Evolutionary conservation across 2,797 vertebrate species (phyloP), one percentile per base, ranked within the genome.

Genomic region (Sebastes ruberrimus): DNA sequence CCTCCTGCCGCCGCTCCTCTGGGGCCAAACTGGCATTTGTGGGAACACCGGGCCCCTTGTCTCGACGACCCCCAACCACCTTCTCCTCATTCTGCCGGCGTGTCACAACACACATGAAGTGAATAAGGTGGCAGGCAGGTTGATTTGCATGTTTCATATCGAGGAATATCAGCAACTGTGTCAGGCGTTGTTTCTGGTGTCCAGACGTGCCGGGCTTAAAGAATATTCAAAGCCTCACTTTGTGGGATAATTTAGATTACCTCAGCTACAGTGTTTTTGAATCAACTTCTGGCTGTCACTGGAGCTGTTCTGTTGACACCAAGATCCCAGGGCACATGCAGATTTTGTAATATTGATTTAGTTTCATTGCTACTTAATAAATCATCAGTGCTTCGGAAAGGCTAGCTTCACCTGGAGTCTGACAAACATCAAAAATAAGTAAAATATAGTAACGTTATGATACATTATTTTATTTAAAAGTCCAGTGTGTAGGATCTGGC

Each of bases 1-100:
- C 84, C 85, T 81, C 89, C 87, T 52, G 79, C 71, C 28, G 80
- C 27, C 28, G 68, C 80, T 78, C 83, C 80, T 79, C 67, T 22
- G 77, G 84, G 88, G 55, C 89, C 80, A 30, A 60, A 64, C 83
- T 67, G 85, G 60, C 71, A 61, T 81, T 25, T 55, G 49, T 56
- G 42, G 76, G 55, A 88, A 91, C 87, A 89, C 72, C 72, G 75
- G 74, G 88, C 33, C 72, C 74, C 81, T 84, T 87, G 88, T 90
- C 63, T 49, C 35, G 25, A 2, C 30, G 65, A 49, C 65, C 80
- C 83, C 68, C 11, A 27, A 7, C 63, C 25, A 14, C 72, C 71
- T 25, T 56, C 67, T 35, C 66, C 82, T 76, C 57, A 27, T 62
- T 80, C 22, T 22, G 62, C 62, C 23, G 27, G 65, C 28, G n/a